Percentiles rank a stretch among this genome's conserved stretches.
Conservation (phyloP, 2,888 invertebrate species). For the Nasonia oneida region DNA sequence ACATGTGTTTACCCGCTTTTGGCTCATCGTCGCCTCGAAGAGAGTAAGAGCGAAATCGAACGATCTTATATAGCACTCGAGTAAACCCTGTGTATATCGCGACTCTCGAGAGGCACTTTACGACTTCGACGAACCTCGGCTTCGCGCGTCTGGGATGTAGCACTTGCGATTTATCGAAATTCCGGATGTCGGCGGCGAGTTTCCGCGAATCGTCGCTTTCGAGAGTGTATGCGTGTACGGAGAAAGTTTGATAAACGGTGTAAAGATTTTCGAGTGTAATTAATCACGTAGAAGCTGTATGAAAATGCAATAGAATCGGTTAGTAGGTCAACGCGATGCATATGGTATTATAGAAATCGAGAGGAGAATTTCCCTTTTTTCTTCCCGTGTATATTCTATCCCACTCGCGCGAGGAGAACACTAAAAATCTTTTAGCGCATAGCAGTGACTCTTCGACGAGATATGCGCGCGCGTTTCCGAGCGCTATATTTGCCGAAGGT, state of each 20-base stretch:
- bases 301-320: not conserved
- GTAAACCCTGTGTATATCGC: not conserved
- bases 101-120: conserved; percentile 27
- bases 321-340: not conserved
- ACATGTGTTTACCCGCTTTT: conserved; percentile 14
- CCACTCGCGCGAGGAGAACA: not conserved
- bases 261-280: not conserved
- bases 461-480: not conserved
- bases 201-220: not conserved
- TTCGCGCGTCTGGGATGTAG: not conserved
- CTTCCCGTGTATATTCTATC: not conserved
- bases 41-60: not conserved
- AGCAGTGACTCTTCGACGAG: not conserved
- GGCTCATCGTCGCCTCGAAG: conserved; percentile 1
- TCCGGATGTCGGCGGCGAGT: not conserved
- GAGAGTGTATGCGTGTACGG: not conserved
- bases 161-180: conserved; percentile 19
- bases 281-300: too few species aligned
- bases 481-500: conserved; percentile 1
- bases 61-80: conserved; percentile 13
- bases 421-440: conserved; percentile 20
- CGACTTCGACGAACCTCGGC: conserved; percentile 23
- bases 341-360: not conserved
- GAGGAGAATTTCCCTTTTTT: not conserved
- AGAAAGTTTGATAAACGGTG: not conserved